Evolutionary conservation across 2,113 vertebrate genomes (phyloP).

Genomic region (Drymodes brunneopygia): DNA sequence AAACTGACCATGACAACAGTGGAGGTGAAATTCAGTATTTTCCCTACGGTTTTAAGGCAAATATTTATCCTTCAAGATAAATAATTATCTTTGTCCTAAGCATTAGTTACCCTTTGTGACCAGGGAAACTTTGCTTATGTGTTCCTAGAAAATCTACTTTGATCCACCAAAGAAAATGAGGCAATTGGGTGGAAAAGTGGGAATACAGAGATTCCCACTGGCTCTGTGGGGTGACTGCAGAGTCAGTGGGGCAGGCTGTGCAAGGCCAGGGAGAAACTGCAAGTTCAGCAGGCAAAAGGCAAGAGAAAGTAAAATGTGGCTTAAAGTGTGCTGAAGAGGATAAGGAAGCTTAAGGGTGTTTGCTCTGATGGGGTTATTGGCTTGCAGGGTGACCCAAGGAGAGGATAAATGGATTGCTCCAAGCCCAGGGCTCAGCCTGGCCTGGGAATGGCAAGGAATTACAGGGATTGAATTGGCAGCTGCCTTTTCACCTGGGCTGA

Average conservation of each 20-base stretch:
- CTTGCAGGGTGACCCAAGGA: constrained; percentile 46
- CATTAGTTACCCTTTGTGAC: not conserved
- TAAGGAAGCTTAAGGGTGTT: constrained; percentile 56
- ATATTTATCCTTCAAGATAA: not conserved
- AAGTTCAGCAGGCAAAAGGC: not conserved
- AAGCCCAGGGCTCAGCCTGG: not conserved
- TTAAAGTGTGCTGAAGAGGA: constrained; percentile 1
- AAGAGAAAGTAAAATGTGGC: constrained; percentile 26
- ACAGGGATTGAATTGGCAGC: constrained; percentile 51
- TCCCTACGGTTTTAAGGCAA: not conserved
- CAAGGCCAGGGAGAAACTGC: not conserved
- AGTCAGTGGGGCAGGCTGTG: not conserved
- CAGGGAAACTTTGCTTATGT: not conserved
- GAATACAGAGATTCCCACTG: not conserved
- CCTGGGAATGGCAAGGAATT: constrained; percentile 43
- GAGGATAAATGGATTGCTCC: constrained; percentile 40
- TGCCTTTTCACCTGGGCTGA: constrained; percentile 18
- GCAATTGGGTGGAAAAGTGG: not conserved
- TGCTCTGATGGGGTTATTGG: constrained; percentile 47
- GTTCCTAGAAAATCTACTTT: not conserved
- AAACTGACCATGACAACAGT: not conserved
- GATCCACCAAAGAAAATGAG: not conserved
- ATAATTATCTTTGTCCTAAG: not conserved
- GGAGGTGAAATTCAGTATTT: not conserved
- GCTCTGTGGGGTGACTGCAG: not conserved